phyloP scores from a whole-genome alignment of 2,888 invertebrate species.

The Philaethria dido region DNA sequence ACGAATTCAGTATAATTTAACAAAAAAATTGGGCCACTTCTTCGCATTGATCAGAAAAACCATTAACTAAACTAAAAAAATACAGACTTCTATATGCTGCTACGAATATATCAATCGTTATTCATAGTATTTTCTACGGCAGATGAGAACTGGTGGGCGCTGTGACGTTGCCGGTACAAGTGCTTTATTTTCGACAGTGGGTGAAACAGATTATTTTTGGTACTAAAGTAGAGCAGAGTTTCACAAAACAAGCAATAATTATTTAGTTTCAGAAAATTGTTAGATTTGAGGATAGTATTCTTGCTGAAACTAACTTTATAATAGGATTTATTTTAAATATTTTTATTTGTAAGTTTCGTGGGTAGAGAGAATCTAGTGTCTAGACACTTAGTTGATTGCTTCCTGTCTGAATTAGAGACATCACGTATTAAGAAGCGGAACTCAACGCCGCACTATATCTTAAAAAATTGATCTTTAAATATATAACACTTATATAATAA shows the following conservation, averaged over 20 bases:
- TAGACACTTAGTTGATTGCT: no score
- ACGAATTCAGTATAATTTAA: no score
- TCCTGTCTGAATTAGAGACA: no score
- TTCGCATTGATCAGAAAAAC: no score
- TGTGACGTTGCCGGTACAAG: slow-evolving; percentile 17
- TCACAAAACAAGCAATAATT: slow-evolving; percentile 7
- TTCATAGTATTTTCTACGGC: slow-evolving; percentile 6
- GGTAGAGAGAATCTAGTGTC: no score
- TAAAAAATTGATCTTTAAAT: no score
- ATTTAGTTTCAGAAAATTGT: not conserved
- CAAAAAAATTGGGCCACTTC: no score
- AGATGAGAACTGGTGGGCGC: slow-evolving; percentile 21
- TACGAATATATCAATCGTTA: not conserved
- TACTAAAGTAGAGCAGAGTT: slow-evolving; percentile 18
- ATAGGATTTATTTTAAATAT: not conserved
- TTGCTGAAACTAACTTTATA: not conserved
- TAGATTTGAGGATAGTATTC: not conserved
- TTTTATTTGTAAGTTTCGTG: not conserved
- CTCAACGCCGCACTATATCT: no score
- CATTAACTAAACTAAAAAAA: no score
- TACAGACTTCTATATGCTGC: not conserved
- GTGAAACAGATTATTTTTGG: slow-evolving; percentile 14
- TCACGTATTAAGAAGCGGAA: no score
- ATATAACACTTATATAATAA: no score
- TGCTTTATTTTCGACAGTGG: slow-evolving; percentile 27